Conservation (phyloP, 2,797 vertebrate genomes). For the Phrynocephalus guinanensis region DNA sequence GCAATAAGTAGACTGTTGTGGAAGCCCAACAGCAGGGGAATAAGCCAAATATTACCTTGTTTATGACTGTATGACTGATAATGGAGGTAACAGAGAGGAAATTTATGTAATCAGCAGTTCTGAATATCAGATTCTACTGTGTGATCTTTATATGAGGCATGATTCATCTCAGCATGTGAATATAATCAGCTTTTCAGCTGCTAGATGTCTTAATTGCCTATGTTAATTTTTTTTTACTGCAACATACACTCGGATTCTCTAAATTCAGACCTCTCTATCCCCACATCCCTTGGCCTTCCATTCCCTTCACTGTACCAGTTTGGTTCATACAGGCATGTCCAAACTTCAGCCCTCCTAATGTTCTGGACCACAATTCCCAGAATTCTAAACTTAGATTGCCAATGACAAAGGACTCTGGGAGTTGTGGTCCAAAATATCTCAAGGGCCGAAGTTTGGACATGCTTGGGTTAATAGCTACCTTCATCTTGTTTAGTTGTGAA, state of each 20-base stretch:
- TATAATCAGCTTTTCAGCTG: background rate
- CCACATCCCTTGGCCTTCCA: background rate
- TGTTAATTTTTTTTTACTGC: background rate
- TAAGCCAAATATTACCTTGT: background rate
- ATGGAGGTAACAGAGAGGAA: background rate
- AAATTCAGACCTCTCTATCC: background rate
- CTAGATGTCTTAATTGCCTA: slow-evolving; percentile 1
- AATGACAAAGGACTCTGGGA: too few relatives aligned
- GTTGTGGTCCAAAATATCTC: too few relatives aligned
- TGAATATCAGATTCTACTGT: background rate
- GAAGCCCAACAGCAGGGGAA: background rate
- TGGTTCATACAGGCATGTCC: background rate
- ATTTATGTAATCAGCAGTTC: slow-evolving; percentile 12
- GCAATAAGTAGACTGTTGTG: background rate
- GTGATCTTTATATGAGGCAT: background rate
- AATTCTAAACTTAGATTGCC: too few relatives aligned
- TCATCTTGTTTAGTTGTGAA: background rate
- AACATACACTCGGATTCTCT: background rate
- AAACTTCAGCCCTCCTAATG: too few relatives aligned
- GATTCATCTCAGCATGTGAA: slow-evolving; percentile 17
- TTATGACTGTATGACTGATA: background rate
- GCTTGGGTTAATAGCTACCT: too few relatives aligned
- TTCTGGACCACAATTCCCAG: too few relatives aligned
- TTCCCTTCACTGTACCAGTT: background rate
- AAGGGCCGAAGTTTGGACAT: too few relatives aligned